These are phyloP conservation scores for Ctenopoma multispine DNA, from an alignment of 2,797 vertebrate genomes.

Conservation along the genomic window DNA sequence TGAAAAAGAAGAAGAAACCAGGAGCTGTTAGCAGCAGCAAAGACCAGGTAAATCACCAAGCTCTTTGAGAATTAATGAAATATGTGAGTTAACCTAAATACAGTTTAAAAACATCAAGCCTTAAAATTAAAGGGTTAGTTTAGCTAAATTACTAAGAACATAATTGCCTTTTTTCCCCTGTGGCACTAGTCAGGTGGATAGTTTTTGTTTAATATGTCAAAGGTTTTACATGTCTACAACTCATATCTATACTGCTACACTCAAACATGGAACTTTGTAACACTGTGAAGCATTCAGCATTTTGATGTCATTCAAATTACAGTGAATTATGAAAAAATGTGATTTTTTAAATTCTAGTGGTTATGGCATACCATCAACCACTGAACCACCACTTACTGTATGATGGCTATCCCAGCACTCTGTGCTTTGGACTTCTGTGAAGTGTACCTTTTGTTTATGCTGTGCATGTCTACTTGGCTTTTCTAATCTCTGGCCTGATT, in stretches of 20 bases:
- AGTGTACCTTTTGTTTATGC: constrained; percentile 36
- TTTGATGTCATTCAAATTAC: background rate
- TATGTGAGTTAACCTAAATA: too few species aligned
- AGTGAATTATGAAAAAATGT: background rate
- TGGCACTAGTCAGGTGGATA: too few species aligned
- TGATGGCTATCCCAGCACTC: constrained; percentile 9
- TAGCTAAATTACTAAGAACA: background rate
- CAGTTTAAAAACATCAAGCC: too few species aligned
- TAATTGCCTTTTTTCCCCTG: background rate
- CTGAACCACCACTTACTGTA: background rate
- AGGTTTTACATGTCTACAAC: background rate
- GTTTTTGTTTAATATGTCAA: too few species aligned
- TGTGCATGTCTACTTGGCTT: constrained; percentile 70
- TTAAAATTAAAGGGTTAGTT: background rate
- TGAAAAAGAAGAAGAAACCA: constrained; percentile 99
- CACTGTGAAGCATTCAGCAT: background rate
- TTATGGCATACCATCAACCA: background rate
- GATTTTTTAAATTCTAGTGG: background rate
- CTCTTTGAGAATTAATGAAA: too few species aligned
- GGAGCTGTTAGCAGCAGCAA: constrained; percentile 93
- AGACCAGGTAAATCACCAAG: too few species aligned
- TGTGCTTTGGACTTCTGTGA: constrained; percentile 26
- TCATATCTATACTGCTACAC: background rate
- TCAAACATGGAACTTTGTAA: background rate
- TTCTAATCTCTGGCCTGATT: constrained; percentile 81